Evolutionary conservation across 2,888 invertebrate genomes (phyloP).

Genomic region (Peribatodes rhomboidaria): DNA sequence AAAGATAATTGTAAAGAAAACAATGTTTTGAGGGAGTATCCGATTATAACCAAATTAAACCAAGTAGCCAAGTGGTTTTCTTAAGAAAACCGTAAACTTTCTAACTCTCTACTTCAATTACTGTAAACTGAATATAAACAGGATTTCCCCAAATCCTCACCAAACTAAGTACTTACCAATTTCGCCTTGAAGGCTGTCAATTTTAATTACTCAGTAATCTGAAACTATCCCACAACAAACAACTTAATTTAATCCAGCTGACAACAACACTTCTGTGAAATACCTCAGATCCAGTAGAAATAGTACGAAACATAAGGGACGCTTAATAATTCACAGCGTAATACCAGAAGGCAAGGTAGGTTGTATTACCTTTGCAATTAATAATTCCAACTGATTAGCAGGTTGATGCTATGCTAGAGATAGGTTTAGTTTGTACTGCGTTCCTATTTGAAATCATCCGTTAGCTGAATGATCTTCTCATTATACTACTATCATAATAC

Average conservation of each 20-base stretch:
- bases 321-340: constrained; percentile 55
- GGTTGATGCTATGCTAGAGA: too few relatives aligned
- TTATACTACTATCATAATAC: too few relatives aligned
- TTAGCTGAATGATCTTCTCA: too few relatives aligned
- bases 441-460: background rate
- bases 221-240: constrained; percentile 38
- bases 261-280: constrained; percentile 41
- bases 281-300: constrained; percentile 42
- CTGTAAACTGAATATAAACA: background rate
- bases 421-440: constrained; percentile 13
- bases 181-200: background rate
- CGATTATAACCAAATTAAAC: too few relatives aligned
- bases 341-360: constrained; percentile 53
- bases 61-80: too few relatives aligned
- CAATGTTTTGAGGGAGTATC: too few relatives aligned
- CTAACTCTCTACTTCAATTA: too few relatives aligned
- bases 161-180: background rate
- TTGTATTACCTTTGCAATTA: constrained; percentile 57
- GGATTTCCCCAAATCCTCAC: background rate
- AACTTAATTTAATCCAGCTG: constrained; percentile 36
- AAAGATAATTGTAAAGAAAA: too few relatives aligned
- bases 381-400: constrained; percentile 55
- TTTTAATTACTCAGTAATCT: constrained; percentile 17
- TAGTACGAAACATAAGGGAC: constrained; percentile 48
- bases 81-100: too few relatives aligned